Conservation (phyloP, 35 echinoderm and acorn worm species). For the Apostichopus japonicus region DNA sequence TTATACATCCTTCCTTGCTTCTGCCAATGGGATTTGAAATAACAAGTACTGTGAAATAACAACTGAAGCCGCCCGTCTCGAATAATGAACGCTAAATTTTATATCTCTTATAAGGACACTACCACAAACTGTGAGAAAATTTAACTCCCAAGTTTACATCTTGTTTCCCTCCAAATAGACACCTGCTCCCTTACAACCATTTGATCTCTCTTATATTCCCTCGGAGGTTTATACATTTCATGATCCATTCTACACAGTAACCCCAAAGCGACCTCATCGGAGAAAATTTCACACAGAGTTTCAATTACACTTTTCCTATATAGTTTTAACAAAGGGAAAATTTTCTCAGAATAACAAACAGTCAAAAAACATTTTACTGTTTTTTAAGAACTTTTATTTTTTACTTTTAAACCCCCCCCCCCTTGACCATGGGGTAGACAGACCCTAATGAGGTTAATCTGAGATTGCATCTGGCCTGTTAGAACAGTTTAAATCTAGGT, state of each 20-base stretch:
- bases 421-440: no score
- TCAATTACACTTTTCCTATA: not conserved
- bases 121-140: not conserved
- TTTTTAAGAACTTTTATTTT: not conserved
- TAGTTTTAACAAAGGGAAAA: not conserved
- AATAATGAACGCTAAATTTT: no score
- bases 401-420: not conserved
- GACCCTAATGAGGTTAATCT: constrained; percentile 24
- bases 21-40: no score
- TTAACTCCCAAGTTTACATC: not conserved
- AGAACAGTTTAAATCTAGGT: not conserved
- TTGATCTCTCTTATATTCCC: constrained; percentile 12
- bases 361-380: no score
- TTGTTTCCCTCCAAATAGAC: not conserved
- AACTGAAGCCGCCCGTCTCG: no score
- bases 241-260: not conserved
- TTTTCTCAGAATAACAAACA: not conserved
- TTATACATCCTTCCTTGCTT: no score
- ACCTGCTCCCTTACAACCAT: constrained; percentile 6
- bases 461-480: not conserved
- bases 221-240: not conserved
- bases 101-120: no score
- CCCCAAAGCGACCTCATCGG: not conserved
- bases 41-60: no score
- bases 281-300: constrained; percentile 28